Conservation (phyloP, 2,797 vertebrate genomes). For the Hafferia zeledoni region DNA sequence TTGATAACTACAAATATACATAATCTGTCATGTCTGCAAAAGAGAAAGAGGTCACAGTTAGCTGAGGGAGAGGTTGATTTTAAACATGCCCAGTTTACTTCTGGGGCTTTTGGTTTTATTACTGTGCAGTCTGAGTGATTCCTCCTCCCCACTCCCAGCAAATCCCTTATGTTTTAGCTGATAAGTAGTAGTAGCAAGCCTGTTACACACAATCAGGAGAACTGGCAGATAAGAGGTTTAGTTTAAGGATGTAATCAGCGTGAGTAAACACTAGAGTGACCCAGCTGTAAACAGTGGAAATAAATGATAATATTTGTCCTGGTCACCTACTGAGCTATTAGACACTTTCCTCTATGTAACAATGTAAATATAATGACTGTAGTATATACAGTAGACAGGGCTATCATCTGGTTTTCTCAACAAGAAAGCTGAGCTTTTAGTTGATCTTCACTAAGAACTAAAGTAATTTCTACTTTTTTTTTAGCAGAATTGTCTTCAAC, state of each 20-base stretch:
- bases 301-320: slow-evolving; percentile 68
- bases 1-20: neutral
- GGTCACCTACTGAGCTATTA: slow-evolving; percentile 57
- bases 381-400: neutral
- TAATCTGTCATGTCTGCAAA: neutral
- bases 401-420: neutral
- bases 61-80: slow-evolving; percentile 1
- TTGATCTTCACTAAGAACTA: neutral
- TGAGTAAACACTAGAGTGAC: slow-evolving; percentile 63
- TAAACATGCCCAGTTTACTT: neutral
- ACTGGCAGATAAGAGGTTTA: slow-evolving; percentile 66
- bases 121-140: neutral
- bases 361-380: slow-evolving; percentile 40
- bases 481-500: neutral
- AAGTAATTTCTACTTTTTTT: neutral
- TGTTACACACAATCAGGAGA: slow-evolving; percentile 37
- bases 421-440: neutral
- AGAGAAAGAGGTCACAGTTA: neutral
- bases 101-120: neutral
- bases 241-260: slow-evolving; percentile 67
- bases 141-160: neutral
- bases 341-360: slow-evolving; percentile 27
- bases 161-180: slow-evolving; percentile 49
- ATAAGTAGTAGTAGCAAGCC: slow-evolving; percentile 47
- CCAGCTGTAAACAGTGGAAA: slow-evolving; percentile 63